phyloP scores from a whole-genome alignment of 2,888 invertebrate genomes.

The Pyrochroa serraticornis region DNA sequence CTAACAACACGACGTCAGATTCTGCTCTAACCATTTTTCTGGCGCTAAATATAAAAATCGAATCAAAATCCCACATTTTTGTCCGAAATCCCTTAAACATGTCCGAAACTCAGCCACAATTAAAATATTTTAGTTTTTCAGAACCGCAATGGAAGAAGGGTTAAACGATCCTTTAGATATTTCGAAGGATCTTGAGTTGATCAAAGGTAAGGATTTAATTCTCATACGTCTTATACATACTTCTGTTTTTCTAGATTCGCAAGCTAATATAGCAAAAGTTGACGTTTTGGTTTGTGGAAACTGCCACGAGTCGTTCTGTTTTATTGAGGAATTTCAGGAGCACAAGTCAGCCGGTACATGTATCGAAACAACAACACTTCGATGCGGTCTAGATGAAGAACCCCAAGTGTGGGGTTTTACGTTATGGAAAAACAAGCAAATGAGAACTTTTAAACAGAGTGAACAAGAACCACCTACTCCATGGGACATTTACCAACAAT shows the following conservation, averaged over 20 bases:
- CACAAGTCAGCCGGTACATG: constrained; percentile 62
- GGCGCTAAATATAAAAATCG: constrained; percentile 39
- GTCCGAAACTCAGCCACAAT: neutral
- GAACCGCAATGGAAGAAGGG: constrained; percentile 30
- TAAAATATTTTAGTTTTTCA: constrained; percentile 7
- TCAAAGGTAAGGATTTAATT: constrained; percentile 40
- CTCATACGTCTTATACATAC: constrained; percentile 7
- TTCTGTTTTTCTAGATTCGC: constrained; percentile 67
- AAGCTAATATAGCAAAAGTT: constrained; percentile 75
- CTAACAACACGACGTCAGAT: constrained; percentile 29
- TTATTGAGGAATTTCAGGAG: constrained; percentile 77
- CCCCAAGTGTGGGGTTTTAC: constrained; percentile 86
- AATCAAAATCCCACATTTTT: neutral
- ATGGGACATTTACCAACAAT: constrained; percentile 83
- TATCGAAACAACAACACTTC: constrained; percentile 62
- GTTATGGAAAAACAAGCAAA: constrained; percentile 75
- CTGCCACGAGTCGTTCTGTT: constrained; percentile 80
- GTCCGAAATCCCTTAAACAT: neutral
- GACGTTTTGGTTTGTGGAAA: constrained; percentile 86
- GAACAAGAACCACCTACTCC: constrained; percentile 58
- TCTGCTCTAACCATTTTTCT: constrained; percentile 12
- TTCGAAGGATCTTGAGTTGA: constrained; percentile 38
- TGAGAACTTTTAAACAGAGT: constrained; percentile 59
- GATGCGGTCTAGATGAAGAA: constrained; percentile 74
- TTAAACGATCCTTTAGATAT: constrained; percentile 34